A percentile compares a stretch with the other conserved stretches of the same genome.
These are phyloP conservation scores for Deladenus siricidicola DNA, from an alignment of 2,888 invertebrate species.

Conservation along the genomic window DNA sequence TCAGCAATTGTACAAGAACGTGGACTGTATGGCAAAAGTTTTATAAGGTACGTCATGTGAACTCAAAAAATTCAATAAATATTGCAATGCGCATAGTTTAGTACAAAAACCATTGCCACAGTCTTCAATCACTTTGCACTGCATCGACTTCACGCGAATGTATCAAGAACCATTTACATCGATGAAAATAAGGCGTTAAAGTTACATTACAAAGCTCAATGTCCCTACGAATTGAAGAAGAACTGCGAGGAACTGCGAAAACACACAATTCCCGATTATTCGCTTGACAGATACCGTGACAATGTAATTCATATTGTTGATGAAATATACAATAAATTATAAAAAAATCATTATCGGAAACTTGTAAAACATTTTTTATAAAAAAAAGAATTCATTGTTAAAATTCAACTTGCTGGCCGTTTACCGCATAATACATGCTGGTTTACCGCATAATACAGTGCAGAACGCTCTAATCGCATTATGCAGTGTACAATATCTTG, in stretches of 20 bases:
- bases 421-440: no score
- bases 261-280: not conserved
- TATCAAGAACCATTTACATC: conserved; percentile 56
- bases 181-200: conserved; percentile 75
- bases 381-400: no score
- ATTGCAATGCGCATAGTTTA: conserved; percentile 11
- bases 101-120: conserved; percentile 61
- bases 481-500: no score
- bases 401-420: no score
- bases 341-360: no score
- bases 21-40: conserved; percentile 67
- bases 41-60: conserved; percentile 56
- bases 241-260: not conserved
- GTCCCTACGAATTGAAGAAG: conserved; percentile 18
- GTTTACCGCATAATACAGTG: no score
- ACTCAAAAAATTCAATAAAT: not conserved
- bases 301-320: no score
- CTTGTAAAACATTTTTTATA: no score
- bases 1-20: conserved; percentile 62
- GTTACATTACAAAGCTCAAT: conserved; percentile 71
- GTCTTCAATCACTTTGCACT: conserved; percentile 72
- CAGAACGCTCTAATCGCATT: no score
- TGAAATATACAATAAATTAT: no score
- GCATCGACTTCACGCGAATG: conserved; percentile 58
- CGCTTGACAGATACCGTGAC: not conserved